These are phyloP conservation scores for Falcunculus frontatus DNA, from an alignment of 2,113 vertebrate genomes.

Conservation along the genomic window DNA sequence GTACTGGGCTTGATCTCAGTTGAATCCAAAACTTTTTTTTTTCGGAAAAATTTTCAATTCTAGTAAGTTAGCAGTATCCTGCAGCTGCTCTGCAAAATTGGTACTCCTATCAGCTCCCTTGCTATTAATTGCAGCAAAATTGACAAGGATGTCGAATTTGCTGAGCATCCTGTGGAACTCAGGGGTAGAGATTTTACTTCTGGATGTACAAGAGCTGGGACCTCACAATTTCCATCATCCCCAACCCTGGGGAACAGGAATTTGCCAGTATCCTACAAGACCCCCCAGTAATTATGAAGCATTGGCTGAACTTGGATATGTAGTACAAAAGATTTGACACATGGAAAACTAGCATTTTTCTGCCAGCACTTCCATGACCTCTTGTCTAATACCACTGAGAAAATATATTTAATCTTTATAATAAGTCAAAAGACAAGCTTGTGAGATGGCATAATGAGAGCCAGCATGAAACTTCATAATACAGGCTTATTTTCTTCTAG, in stretches of 20 bases:
- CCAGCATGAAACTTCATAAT: constrained; percentile 34
- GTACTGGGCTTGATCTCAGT: neutral
- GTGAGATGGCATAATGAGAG: constrained; percentile 39
- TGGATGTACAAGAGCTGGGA: neutral
- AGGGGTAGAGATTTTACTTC: neutral
- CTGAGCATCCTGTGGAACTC: neutral
- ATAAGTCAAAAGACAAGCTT: constrained; percentile 20
- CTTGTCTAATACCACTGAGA: neutral
- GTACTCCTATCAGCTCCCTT: neutral
- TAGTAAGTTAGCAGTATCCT: neutral
- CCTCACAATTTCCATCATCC: neutral
- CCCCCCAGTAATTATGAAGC: neutral
- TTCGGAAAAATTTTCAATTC: too few relatives aligned
- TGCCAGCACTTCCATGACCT: neutral
- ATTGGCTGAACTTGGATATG: neutral
- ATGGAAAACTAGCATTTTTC: neutral
- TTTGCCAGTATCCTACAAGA: neutral
- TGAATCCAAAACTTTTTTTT: neutral
- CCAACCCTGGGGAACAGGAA: neutral
- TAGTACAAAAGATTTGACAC: neutral
- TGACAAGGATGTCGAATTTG: neutral
- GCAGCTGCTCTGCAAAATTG: neutral
- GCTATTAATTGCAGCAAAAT: neutral
- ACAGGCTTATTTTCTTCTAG: constrained; percentile 18
- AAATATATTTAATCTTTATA: constrained; percentile 38